Conservation (phyloP, 2,888 invertebrate species). For the Tetrapedia diversipes region DNA sequence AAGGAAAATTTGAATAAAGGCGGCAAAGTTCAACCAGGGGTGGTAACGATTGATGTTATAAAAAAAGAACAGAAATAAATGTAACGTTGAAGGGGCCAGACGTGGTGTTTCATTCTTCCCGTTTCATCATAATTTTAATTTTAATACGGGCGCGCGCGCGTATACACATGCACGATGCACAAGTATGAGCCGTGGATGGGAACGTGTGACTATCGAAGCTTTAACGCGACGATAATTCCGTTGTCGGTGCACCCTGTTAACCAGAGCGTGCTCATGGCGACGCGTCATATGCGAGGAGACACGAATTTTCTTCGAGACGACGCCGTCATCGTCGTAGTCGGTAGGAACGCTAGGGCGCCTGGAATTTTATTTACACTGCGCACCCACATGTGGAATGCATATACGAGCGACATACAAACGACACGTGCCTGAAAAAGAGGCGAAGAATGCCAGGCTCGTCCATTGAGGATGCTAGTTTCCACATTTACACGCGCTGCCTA, state of each 20-base stretch:
- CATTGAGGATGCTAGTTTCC: slow-evolving; percentile 73
- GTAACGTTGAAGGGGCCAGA: too few species aligned
- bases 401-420: slow-evolving; percentile 47
- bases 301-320: slow-evolving; percentile 38
- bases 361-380: slow-evolving; percentile 71
- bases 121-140: too few species aligned
- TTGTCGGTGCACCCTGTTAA: neutral
- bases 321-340: too few species aligned
- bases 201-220: neutral
- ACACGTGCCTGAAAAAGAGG: slow-evolving; percentile 64
- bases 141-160: too few species aligned
- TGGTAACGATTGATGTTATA: too few species aligned
- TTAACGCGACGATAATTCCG: slow-evolving; percentile 16
- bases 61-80: too few species aligned
- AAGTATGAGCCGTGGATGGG: too few species aligned
- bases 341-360: slow-evolving; percentile 59
- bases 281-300: neutral
- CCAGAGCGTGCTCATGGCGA: neutral
- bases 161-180: too few species aligned
- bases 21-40: too few species aligned
- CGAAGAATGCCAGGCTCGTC: slow-evolving; percentile 61
- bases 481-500: slow-evolving; percentile 71
- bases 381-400: slow-evolving; percentile 54
- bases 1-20: too few species aligned
- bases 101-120: too few species aligned